Base-by-base conservation (phyloP, 2,113 vertebrate genomes). In the Ameiurus melas region DNA sequence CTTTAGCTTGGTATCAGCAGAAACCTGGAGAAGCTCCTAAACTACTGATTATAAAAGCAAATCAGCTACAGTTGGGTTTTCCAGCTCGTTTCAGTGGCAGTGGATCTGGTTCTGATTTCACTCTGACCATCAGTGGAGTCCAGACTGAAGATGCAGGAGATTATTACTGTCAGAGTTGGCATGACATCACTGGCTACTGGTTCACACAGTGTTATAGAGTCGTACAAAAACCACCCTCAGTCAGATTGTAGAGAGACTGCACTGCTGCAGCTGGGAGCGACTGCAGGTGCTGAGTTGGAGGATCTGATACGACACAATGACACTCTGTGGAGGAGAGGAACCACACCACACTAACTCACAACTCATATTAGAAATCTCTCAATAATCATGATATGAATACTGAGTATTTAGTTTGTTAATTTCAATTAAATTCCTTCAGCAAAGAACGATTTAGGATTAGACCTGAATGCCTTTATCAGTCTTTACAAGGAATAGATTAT, bases 1-100 rank as follows among this genome's bases (percentile, higher is more conserved):
- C n/a, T n/a, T n/a, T n/a, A n/a, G n/a, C n/a, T 39, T 93, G 92
- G 92, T 94, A 94, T 84, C 92, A 92, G 27, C 92, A 93, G 87
- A 95, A 93, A 93, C 80, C 91, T 57, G 94, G 91, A 84, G 77
- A 93, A 64, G 6, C 85, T 85, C 93, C 92, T 25, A 94, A 94
- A 88, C 93, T 88, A 27, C 91, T 94, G 4, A 92, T 95, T 57
- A 91, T 91, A 33, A 0, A 0, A 0, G n/a, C 2, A 33, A 89
- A 68, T 51, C 82, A 0, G 7, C 1, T 16, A 30, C n/a, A 16
- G n/a, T 70, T n/a, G 19, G 92, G 90, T 82, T 87, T 84, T 88
- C 89, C 93, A 39, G 84, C 77, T 1, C 62, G 92, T 87, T 94
- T 95, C 92, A 92, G 89, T 84, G 92, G 93, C 77, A 90, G 91